phyloP scores from a whole-genome alignment of 2,888 invertebrate species.

The Dryobotodes eremita region DNA sequence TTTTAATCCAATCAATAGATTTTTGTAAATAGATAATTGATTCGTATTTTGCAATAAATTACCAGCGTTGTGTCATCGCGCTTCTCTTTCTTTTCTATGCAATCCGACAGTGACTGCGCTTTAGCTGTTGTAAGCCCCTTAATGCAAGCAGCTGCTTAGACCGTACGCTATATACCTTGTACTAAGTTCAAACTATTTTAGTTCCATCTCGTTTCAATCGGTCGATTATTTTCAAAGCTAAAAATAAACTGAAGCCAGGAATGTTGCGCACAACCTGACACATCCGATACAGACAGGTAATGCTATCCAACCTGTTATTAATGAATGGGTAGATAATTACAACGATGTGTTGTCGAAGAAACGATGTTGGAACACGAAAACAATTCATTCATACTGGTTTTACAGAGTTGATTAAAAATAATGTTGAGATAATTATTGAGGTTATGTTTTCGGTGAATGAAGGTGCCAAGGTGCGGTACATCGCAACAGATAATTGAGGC shows the following conservation, averaged over 20 bases:
- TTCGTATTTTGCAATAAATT: too few relatives aligned
- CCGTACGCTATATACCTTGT: background rate
- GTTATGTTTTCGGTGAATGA: constrained; percentile 9
- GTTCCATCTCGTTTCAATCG: constrained; percentile 49
- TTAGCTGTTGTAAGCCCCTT: too few relatives aligned
- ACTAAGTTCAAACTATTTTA: constrained; percentile 51
- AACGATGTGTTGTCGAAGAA: background rate
- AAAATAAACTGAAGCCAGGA: constrained; percentile 51
- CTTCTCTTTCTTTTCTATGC: too few relatives aligned
- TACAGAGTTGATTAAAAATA: background rate
- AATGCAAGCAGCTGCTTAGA: constrained; percentile 18
- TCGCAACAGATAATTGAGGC: too few relatives aligned
- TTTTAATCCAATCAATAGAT: too few relatives aligned
- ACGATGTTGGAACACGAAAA: constrained; percentile 1
- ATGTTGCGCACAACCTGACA: constrained; percentile 42
- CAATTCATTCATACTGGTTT: constrained; percentile 20
- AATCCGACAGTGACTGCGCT: too few relatives aligned
- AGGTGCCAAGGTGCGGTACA: background rate
- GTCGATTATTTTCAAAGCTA: constrained; percentile 47
- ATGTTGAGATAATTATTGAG: constrained; percentile 18
- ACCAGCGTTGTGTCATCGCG: too few relatives aligned
- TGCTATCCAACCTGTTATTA: constrained; percentile 28
- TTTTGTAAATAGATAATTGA: too few relatives aligned
- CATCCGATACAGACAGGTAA: constrained; percentile 30
- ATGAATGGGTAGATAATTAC: constrained; percentile 45